phyloP scores from a whole-genome alignment of 2,888 invertebrate genomes.

The Lysandra coridon region DNA sequence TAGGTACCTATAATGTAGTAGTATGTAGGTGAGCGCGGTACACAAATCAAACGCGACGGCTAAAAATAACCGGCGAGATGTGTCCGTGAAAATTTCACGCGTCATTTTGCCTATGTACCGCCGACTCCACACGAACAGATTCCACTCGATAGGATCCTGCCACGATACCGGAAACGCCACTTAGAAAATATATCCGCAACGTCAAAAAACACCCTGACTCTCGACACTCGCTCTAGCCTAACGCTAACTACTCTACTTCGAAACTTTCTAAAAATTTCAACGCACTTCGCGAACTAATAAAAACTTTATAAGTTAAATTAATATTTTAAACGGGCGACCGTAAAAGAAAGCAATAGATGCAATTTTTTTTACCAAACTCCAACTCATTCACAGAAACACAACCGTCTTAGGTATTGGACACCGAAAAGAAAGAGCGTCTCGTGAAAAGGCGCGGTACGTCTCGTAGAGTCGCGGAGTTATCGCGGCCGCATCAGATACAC shows the following conservation, averaged over 20 bases:
- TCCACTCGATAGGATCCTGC: constrained; percentile 14
- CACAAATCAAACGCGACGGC: constrained; percentile 74
- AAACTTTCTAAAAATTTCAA: not conserved
- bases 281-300: not conserved
- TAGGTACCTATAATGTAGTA: constrained; percentile 54
- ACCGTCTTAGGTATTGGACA: constrained; percentile 16
- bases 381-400: not conserved
- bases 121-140: constrained; percentile 18
- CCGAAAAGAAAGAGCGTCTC: constrained; percentile 29
- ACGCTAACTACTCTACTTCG: not conserved
- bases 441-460: constrained; percentile 35
- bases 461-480: constrained; percentile 29
- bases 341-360: not conserved
- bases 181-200: not conserved
- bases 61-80: constrained; percentile 69
- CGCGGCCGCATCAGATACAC: constrained; percentile 26
- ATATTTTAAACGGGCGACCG: not conserved
- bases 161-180: constrained; percentile 14
- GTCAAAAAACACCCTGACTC: not conserved
- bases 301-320: not conserved
- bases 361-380: not conserved
- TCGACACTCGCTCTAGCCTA: not conserved
- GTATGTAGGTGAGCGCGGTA: constrained; percentile 69
- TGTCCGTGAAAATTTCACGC: constrained; percentile 61
- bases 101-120: constrained; percentile 41